Percentiles rank a stretch among this genome's conserved stretches.
These are phyloP conservation scores for Dendrocincla tyrannina DNA, from an alignment of 2,797 vertebrate genomes.

Conservation along the genomic window DNA sequence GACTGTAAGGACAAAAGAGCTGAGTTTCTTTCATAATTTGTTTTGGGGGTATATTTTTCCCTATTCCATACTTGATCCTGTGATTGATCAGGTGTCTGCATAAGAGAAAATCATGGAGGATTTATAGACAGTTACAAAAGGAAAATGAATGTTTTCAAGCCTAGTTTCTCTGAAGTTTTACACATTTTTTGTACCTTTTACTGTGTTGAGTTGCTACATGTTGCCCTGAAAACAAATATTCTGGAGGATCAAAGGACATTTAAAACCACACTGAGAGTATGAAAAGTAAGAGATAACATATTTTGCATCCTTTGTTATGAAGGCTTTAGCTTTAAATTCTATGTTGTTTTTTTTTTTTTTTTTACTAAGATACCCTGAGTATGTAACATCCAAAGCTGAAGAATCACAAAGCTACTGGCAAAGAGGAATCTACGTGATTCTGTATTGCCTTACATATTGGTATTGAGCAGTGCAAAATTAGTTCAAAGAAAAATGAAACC, in stretches of 20 bases:
- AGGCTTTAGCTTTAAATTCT: not conserved
- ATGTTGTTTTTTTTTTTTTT: not conserved
- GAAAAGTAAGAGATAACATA: not conserved
- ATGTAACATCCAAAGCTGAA: not conserved
- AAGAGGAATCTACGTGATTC: not conserved
- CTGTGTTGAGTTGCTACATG: not conserved
- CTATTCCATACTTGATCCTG: not conserved
- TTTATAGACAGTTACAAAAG: slow-evolving; percentile 1
- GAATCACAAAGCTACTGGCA: not conserved
- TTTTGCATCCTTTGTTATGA: not conserved
- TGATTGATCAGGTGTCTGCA: slow-evolving; percentile 19
- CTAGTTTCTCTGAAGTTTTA: not conserved
- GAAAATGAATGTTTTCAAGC: not conserved
- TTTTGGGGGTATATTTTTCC: not conserved
- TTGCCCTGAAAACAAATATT: not conserved
- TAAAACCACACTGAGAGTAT: not conserved
- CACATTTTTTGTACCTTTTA: not conserved
- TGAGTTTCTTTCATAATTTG: slow-evolving; percentile 8
- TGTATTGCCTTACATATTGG: not conserved
- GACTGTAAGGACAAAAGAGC: slow-evolving; percentile 1
- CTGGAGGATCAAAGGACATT: not conserved
- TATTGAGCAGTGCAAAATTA: not conserved
- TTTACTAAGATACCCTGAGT: not conserved
- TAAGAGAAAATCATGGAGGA: slow-evolving; percentile 26
- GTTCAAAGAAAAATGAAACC: not conserved